A percentile compares a stretch with the other conserved stretches of the same genome.
phyloP scores from a whole-genome alignment of 2,888 invertebrate genomes.

The Drosophila suboccidentalis region DNA sequence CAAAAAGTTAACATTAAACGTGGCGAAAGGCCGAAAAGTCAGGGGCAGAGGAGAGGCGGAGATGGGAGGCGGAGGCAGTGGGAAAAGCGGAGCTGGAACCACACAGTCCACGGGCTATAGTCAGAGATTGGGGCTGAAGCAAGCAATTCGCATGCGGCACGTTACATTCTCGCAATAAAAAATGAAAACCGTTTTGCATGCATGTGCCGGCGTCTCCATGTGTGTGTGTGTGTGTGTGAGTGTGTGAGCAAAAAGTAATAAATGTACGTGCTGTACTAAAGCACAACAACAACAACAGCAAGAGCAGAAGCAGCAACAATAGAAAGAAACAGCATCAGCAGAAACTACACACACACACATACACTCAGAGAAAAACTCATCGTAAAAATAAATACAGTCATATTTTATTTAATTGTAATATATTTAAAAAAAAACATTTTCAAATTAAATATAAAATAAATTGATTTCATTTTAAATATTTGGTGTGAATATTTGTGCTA shows the following conservation, averaged over 20 bases:
- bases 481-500: too few relatives aligned
- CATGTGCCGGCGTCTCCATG: constrained; percentile 59
- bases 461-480: too few relatives aligned
- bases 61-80: not conserved
- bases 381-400: not conserved
- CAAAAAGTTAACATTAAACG: constrained; percentile 74
- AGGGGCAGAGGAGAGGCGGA: constrained; percentile 8
- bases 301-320: constrained; percentile 23
- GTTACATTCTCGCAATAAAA: constrained; percentile 80
- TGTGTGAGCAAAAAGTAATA: constrained; percentile 76
- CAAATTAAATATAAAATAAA: too few relatives aligned
- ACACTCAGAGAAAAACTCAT: not conserved
- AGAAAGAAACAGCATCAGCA: constrained; percentile 28
- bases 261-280: constrained; percentile 80
- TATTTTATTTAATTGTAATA: too few relatives aligned
- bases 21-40: constrained; percentile 64
- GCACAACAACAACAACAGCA: constrained; percentile 53
- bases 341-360: constrained; percentile 29
- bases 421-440: not conserved
- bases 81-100: constrained; percentile 14
- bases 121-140: constrained; percentile 54
- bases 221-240: constrained; percentile 31
- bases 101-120: constrained; percentile 10
- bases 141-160: constrained; percentile 81
- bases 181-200: constrained; percentile 77